Base-by-base conservation (phyloP, 2,888 invertebrate genomes). In the Trissoscelio sp. region DNA sequence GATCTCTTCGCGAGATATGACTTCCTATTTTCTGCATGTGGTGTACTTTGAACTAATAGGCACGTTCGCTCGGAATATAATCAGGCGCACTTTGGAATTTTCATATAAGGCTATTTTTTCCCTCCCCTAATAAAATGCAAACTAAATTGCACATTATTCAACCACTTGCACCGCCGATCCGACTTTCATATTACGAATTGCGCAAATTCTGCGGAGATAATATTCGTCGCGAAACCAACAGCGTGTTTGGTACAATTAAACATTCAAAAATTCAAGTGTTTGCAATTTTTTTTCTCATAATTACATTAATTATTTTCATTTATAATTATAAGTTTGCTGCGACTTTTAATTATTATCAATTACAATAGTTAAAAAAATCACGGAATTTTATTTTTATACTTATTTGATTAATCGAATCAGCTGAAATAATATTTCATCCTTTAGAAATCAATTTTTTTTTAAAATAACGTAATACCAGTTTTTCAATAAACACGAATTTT, bases 61-160 rank as follows among this genome's bases (percentile, higher is more conserved):
- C 72, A 73, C 66, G 69, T 53, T 67, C 44, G 53, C 79, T 31
- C 51, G 53, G 37, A 53, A 64, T 66, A 79, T 72, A 58, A 73
- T 79, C 66, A 73, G 67, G 51, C 67, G 46, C 55, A 44, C 72
- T 44, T 67, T 18, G 66, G 66, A 79, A 79, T 73, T 79, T 79
- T 73, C 67, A 73, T 73, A 73, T 66, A 39, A 73, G 72, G 24
- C 72, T 60, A 67, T 79, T 73, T 79, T 58, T 67, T 20, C 64
- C 64, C 6, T 24, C 53, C 39, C 42, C 37, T 42, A 44, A 58
- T 58, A 79, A 58, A 57, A 37, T 66, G 66, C 44, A 66, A 70
- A 66, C 66, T 58, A 66, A 64, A 70, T 72, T 79, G 78, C 70
- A 62, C 78, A 78, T 78, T 69, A 64, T 78, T 62, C 70, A 69